Evolutionary conservation across 2,113 vertebrate species (phyloP).

Genomic region (Brienomyrus longianalis): DNA sequence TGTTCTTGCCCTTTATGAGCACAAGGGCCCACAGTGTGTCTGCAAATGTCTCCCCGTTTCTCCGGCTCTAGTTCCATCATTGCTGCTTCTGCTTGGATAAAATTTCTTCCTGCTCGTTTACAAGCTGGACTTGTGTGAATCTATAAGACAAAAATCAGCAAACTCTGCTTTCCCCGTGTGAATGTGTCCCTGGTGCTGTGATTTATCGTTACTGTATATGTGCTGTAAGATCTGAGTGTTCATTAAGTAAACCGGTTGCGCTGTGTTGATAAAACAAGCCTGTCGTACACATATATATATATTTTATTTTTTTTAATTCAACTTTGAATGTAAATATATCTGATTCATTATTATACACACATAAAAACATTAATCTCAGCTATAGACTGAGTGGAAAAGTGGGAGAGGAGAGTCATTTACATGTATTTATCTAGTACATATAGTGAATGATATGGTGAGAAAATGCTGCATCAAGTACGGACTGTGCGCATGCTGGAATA

Average conservation of each 20-base stretch:
- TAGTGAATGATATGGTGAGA: background rate
- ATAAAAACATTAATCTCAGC: background rate
- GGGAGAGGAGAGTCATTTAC: background rate
- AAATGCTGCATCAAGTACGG: background rate
- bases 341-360: background rate
- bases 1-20: background rate
- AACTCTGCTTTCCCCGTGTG: background rate
- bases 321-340: background rate
- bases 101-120: background rate
- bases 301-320: constrained; percentile 2
- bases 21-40: background rate
- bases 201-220: background rate
- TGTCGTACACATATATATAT: background rate
- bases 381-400: background rate
- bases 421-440: background rate
- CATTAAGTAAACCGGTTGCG: background rate
- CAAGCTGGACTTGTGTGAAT: background rate
- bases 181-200: background rate
- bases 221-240: background rate
- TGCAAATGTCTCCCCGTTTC: background rate
- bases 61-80: background rate
- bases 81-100: background rate
- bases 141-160: background rate
- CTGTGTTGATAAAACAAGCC: background rate
- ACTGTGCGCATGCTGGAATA: background rate